Evolutionary conservation across 2,797 vertebrate species (phyloP), one percentile per base, ranked within the genome.

Genomic region (Ptychadena robeensis): DNA sequence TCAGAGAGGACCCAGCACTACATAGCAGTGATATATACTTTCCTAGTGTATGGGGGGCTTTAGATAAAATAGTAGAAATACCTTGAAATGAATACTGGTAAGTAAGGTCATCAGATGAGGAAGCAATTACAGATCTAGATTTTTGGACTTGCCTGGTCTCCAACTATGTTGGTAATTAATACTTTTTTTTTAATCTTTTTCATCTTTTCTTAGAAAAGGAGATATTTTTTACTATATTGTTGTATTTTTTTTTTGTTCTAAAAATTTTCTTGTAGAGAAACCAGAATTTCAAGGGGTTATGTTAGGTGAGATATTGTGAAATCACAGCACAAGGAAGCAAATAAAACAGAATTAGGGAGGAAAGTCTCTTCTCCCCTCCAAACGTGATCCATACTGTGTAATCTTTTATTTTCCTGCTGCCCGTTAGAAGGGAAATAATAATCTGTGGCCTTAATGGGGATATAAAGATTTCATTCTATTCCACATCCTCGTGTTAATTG

Each of bases 401-500:
- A 59, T 31, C 9, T 34, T 38, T 66, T 53, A n/a, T 22, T 78
- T 65, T 79, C 34, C 57, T 37, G 37, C 15, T 44, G 14, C 18
- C 68, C n/a, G 15, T 25, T 9, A 22, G 48, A 27, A 69, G 75
- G 71, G 63, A n/a, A n/a, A n/a, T 75, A 79, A 66, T 73, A 80
- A 12, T 59, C 35, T 67, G 15, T 32, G 53, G 10, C 71, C 53
- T 9, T 35, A 63, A 9, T 25, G 59, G 44, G 22, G 35, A n/a
- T 32, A 85, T 75, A 85, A 80, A 76, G 78, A 31, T 63, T 76
- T 40, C 53, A 80, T 70, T 85, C 48, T 85, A 53, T 48, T 35
- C 63, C 66, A 71, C 72, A 80, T 85, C 72, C 77, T 80, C 38
- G 82, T 65, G 71, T 38, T 85, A 85, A 85, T 85, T 75, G 82